phyloP scores from a whole-genome alignment of 2,113 vertebrate genomes.

The Tetrax tetrax region DNA sequence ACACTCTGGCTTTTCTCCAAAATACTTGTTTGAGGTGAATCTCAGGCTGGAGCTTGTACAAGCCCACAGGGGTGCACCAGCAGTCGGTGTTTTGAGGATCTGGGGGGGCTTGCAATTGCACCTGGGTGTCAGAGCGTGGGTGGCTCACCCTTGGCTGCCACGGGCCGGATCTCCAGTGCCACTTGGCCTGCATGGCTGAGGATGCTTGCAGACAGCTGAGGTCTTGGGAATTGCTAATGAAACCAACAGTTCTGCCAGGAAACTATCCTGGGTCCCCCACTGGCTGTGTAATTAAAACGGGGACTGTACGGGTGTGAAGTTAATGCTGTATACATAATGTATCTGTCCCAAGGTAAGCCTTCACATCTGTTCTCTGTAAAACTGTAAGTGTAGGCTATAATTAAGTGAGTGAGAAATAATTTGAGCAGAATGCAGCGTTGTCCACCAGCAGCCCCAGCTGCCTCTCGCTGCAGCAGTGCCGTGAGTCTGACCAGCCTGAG shows the following conservation, averaged over 20 bases:
- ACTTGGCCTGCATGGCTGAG: neutral
- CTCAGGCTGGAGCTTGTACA: neutral
- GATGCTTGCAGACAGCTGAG: neutral
- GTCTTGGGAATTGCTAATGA: constrained; percentile 12
- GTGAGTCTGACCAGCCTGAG: neutral
- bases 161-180: neutral
- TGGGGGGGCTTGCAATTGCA: rapidly evolving
- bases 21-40: neutral
- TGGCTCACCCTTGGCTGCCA: neutral
- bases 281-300: constrained; percentile 44
- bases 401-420: neutral
- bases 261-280: neutral
- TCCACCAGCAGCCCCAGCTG: neutral
- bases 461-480: neutral
- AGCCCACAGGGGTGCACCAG: neutral
- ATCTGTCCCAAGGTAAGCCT: constrained; percentile 44
- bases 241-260: constrained; percentile 8
- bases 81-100: neutral
- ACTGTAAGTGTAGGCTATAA: neutral
- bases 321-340: constrained; percentile 38
- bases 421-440: neutral
- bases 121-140: neutral
- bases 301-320: neutral
- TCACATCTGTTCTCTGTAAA: constrained; percentile 35
- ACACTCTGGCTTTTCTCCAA: neutral